Base-by-base conservation (phyloP, 2,888 invertebrate species). In the Prostheceraeus crozeri region DNA sequence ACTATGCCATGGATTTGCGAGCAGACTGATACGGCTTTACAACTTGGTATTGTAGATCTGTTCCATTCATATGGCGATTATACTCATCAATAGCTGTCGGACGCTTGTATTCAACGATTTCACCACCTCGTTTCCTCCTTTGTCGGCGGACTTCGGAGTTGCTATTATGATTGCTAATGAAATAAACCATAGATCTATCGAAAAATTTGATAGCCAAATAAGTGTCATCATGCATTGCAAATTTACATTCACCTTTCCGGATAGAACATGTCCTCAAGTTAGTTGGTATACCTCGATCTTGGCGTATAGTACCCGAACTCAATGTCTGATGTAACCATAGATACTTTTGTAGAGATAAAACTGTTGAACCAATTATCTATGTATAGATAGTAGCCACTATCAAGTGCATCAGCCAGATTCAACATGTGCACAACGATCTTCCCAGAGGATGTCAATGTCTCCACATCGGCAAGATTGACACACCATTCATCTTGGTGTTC, bases 361-460 rank as follows among this genome's bases (percentile, higher is more conserved):
- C 45, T 40, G 45, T 40, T 40, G 45, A 40, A 40, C 45, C 45
- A 40, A 19, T 40, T 40, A 40, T 40, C 45, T 23, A 40, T 23
- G 19, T 40, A 40, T 40, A 40, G 45, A 40, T 40, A 40, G 19
- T 40, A 40, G n/a, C n/a, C n/a, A n/a, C n/a, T n/a, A n/a, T n/a
- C n/a, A n/a, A n/a, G n/a, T n/a, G n/a, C n/a, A 40, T 33, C 33
- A 33, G 33, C 33, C 10, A 33, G 33, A n/a, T 33, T 10, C n/a
- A 33, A n/a, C 33, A 33, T 33, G n/a, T 33, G 33, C 10, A 33
- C 33, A 33, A 33, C 33, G 10, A 33, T 33, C n/a, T n/a, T 10
- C n/a, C 33, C 33, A 33, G 33, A 33, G 10, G 33, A n/a, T 11
- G 33, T 33, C 33, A 33, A 33, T 33, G 33, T 11, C n/a, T 33